Evolutionary conservation across 2,888 invertebrate species (phyloP), one percentile per base, ranked within the genome.

Genomic region (Heterodera filipjevi): DNA sequence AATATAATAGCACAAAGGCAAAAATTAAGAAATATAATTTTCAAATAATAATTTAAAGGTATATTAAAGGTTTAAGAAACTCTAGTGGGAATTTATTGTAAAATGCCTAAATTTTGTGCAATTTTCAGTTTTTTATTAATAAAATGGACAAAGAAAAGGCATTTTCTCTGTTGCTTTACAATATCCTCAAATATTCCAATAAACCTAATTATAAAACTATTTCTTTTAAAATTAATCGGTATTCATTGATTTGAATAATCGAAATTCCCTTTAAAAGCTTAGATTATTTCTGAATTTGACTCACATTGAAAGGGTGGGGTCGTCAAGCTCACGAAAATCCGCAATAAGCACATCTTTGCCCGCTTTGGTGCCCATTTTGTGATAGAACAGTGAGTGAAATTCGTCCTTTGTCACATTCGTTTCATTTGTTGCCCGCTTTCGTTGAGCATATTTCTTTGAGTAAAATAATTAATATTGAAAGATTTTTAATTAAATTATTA

Each of bases 301-400:
- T n/a, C 39, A 75, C 75, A 75, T 75, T 46, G 66, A 66, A n/a
- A 75, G 33, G 8, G 44, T 35, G 10, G 59, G 46, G 39, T 79
- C 77, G 16, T 79, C 78, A n/a, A 71, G 33, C 10, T 83, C 79
- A 2, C 83, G 80, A 49, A 86, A 81, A 35, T 85, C 85, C 33
- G 94, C 94, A 19, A 93, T 94, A 73, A 96, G 90, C 68, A 95
- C 92, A 91, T 98, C 98, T 76, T 95, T 93, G 0, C 92, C 91
- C 90, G 96, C 96, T 22, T 93, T 91, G 49, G 95, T 95, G 85
- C 95, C 94, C 79, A 99, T 90, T 77, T 92, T 91, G 90, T 99
- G 99, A 91, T 95, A 99, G 90, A 93, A 96, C 70, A 99, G 91
- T 90, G 96, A 96, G 90, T 99, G 97, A 30, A 66, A 93, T 88